Conservation (phyloP, 1,140 invertebrate species). For the Lineus longissimus region DNA sequence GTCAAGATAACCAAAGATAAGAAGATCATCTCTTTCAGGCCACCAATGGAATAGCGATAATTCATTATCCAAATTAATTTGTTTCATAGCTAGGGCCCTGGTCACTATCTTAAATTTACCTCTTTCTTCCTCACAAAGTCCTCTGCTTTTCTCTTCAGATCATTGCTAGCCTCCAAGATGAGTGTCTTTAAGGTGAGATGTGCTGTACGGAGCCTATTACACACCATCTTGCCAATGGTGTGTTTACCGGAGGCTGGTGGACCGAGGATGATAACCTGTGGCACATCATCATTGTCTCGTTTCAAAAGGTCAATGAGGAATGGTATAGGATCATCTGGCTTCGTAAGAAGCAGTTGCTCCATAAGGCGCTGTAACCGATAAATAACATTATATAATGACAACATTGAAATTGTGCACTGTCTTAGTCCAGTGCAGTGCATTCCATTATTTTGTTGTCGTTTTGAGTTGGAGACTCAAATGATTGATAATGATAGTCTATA, state of each 20-base stretch:
- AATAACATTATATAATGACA: neutral
- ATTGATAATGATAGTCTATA: neutral
- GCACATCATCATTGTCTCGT: slow-evolving; percentile 50
- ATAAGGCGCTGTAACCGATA: slow-evolving; percentile 36
- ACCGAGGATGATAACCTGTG: slow-evolving; percentile 50
- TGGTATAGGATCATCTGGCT: slow-evolving; percentile 45
- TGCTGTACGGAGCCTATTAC: slow-evolving; percentile 39
- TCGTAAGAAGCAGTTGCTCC: slow-evolving; percentile 47
- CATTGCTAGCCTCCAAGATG: slow-evolving; percentile 38
- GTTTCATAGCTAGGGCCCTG: too few relatives aligned
- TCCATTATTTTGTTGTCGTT: neutral
- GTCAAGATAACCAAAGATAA: too few relatives aligned
- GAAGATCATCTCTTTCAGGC: too few relatives aligned
- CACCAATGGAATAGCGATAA: too few relatives aligned
- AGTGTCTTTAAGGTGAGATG: slow-evolving; percentile 44
- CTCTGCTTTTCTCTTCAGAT: slow-evolving; percentile 32
- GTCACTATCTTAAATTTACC: slow-evolving; percentile 19
- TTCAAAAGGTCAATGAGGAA: slow-evolving; percentile 50
- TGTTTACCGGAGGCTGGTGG: slow-evolving; percentile 52
- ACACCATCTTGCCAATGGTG: slow-evolving; percentile 47
- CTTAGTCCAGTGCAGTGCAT: neutral
- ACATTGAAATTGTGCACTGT: slow-evolving; percentile 1
- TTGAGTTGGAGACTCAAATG: neutral
- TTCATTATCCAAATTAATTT: too few relatives aligned
- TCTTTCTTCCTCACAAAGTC: slow-evolving; percentile 29